Conservation (phyloP, 2,797 vertebrate genomes). For the Loriculus beryllinus region DNA sequence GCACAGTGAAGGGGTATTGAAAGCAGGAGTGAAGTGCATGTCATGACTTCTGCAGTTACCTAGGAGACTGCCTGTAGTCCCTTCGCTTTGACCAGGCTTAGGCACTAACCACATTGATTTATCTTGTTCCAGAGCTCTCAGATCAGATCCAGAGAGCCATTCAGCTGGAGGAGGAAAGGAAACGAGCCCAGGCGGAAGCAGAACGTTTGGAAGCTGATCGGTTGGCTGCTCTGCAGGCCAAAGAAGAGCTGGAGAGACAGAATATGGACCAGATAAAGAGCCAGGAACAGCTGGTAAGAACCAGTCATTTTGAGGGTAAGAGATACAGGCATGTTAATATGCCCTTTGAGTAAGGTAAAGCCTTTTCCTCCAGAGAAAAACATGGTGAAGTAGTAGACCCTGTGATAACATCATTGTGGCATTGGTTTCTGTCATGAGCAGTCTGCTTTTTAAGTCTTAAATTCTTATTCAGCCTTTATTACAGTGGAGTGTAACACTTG, state of each 20-base stretch:
- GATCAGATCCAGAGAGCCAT: slow-evolving; percentile 87
- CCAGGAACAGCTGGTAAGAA: slow-evolving; percentile 92
- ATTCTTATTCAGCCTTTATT: neutral
- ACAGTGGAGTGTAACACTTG: neutral
- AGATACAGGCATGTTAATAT: neutral
- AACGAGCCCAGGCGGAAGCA: slow-evolving; percentile 84
- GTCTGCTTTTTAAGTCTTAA: neutral
- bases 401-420: neutral
- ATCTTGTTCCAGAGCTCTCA: slow-evolving; percentile 81
- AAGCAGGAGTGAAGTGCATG: neutral
- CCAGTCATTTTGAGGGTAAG: neutral
- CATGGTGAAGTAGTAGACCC: neutral
- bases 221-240: slow-evolving; percentile 85
- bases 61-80: neutral
- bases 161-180: slow-evolving; percentile 87
- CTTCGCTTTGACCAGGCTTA: neutral
- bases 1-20: neutral
- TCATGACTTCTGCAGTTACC: neutral
- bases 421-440: neutral
- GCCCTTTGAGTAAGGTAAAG: neutral
- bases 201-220: slow-evolving; percentile 88
- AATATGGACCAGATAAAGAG: slow-evolving; percentile 86
- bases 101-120: neutral
- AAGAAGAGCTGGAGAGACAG: slow-evolving; percentile 89
- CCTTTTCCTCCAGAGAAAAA: neutral